phyloP scores from a whole-genome alignment of 35 echinoderm and acorn worm species.

The Holothuria glaberrima region DNA sequence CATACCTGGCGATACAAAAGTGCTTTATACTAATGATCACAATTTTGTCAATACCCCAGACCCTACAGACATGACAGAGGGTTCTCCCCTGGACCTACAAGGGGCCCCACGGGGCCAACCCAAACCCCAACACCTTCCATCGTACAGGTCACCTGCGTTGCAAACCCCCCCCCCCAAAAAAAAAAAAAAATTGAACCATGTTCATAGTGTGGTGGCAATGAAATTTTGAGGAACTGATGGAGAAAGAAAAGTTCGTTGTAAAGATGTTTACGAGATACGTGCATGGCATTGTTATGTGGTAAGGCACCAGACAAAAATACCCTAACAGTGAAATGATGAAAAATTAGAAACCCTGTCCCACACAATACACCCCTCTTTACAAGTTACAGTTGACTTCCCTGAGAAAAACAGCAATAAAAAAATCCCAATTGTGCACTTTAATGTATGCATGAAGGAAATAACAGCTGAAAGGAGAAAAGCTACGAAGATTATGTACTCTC shows the following conservation, averaged over 20 bases:
- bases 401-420: constrained; percentile 51
- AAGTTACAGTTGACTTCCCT: constrained; percentile 23
- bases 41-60: too few relatives aligned
- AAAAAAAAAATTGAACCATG: too few relatives aligned
- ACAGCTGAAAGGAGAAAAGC: not conserved
- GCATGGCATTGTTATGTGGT: constrained; percentile 27
- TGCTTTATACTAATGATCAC: too few relatives aligned
- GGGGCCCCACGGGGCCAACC: too few relatives aligned
- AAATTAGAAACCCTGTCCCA: not conserved
- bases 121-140: too few relatives aligned
- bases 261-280: constrained; percentile 2
- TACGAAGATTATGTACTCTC: constrained; percentile 13
- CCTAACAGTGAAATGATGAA: not conserved
- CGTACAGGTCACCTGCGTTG: too few relatives aligned
- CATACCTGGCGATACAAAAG: too few relatives aligned
- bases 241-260: not conserved
- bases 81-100: too few relatives aligned
- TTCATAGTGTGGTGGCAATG: constrained; percentile 29
- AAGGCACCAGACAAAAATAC: not conserved
- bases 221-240: constrained; percentile 7
- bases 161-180: too few relatives aligned
- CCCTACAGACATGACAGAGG: too few relatives aligned
- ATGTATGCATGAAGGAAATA: constrained; percentile 17
- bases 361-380: constrained; percentile 23
- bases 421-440: constrained; percentile 36